Evolutionary conservation across 2,888 invertebrate genomes (phyloP).

Genomic region (Eupithecia abbreviata): DNA sequence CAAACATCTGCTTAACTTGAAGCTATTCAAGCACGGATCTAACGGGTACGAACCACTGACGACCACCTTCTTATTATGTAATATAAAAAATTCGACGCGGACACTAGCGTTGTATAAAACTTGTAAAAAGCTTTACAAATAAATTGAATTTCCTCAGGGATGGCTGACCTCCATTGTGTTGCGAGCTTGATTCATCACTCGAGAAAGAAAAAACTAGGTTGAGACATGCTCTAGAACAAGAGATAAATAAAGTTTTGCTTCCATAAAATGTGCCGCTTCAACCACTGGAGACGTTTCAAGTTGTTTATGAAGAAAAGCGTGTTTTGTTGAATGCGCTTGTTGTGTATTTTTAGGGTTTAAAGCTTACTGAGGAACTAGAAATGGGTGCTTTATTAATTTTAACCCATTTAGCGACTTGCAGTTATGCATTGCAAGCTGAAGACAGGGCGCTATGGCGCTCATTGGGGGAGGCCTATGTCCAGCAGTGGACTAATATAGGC

Average conservation of each 20-base stretch:
- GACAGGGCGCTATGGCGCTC: no score
- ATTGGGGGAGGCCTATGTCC: no score
- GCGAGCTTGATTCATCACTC: constrained; percentile 41
- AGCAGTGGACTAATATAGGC: no score
- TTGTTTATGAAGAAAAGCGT: not conserved
- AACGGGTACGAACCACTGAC: not conserved
- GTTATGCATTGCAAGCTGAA: no score
- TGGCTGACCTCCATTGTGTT: constrained; percentile 40
- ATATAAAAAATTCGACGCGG: not conserved
- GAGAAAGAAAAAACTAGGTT: constrained; percentile 42
- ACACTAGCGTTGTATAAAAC: not conserved
- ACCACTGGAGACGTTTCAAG: constrained; percentile 14
- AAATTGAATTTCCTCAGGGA: constrained; percentile 33
- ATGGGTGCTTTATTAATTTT: not conserved
- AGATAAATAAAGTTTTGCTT: constrained; percentile 37
- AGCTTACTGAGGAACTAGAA: not conserved
- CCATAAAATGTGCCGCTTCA: constrained; percentile 23
- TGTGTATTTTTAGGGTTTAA: not conserved
- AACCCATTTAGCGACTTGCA: no score
- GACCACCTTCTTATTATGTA: not conserved
- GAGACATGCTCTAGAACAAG: constrained; percentile 37
- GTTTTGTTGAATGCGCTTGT: not conserved
- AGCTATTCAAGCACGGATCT: not conserved
- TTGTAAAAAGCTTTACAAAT: constrained; percentile 26
- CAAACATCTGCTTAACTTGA: no score